Conservation (phyloP, 2,797 vertebrate genomes). For the Pogoniulus pusillus region DNA sequence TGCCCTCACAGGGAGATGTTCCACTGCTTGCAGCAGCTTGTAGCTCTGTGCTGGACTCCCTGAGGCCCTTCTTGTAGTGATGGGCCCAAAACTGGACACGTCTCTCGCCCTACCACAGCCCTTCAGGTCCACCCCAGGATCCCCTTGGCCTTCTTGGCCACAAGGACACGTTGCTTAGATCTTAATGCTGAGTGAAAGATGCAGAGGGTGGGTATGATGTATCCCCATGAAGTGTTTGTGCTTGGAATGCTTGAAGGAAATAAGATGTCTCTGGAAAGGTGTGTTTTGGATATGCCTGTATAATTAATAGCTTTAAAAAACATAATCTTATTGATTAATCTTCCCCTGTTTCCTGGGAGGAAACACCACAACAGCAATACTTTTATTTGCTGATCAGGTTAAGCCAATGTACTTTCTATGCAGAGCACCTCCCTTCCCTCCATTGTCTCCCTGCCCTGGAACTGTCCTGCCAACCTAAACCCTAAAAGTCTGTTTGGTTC, state of each 20-base stretch:
- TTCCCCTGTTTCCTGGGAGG: background rate
- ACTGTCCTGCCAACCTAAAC: background rate
- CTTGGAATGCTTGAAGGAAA: background rate
- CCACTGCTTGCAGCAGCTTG: too few species aligned
- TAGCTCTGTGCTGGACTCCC: too few species aligned
- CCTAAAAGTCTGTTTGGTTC: background rate
- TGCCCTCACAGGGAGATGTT: too few species aligned
- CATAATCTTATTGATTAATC: background rate
- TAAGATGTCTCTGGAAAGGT: background rate
- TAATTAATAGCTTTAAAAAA: background rate
- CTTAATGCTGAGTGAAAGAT: background rate
- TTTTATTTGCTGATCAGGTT: background rate
- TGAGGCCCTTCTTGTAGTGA: too few species aligned
- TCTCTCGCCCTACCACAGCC: too few species aligned
- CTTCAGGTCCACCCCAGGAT: too few species aligned
- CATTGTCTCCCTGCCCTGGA: rapidly evolving
- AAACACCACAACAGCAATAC: background rate
- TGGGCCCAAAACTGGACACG: too few species aligned
- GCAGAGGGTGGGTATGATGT: background rate
- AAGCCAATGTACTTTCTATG: background rate
- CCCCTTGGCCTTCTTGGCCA: too few species aligned
- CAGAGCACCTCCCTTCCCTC: background rate
- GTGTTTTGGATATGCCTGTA: background rate
- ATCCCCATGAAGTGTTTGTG: background rate
- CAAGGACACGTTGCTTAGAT: background rate